These are phyloP conservation scores for Gallirallus australis DNA, from an alignment of 2,797 vertebrate genomes.

Conservation along the genomic window DNA sequence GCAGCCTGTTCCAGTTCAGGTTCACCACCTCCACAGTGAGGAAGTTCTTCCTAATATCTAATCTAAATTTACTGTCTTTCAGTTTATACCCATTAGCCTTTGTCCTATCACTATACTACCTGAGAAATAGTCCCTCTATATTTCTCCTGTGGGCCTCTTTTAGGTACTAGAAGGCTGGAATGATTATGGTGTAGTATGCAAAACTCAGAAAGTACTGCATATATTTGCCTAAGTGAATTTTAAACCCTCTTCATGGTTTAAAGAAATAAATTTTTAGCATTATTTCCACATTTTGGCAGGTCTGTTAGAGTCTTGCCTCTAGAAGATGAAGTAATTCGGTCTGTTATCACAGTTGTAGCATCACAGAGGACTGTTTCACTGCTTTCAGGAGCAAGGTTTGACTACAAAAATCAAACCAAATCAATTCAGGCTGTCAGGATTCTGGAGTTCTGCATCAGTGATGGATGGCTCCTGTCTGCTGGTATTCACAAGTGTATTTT, in stretches of 20 bases:
- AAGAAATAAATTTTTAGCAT: neutral
- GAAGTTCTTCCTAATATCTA: too few species aligned
- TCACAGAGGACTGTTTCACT: neutral
- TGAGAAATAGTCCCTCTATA: too few species aligned
- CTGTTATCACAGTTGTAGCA: neutral
- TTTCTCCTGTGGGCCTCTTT: too few species aligned
- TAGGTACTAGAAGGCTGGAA: neutral
- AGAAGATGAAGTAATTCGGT: neutral
- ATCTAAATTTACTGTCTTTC: too few species aligned
- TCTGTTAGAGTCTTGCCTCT: neutral
- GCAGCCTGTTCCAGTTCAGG: too few species aligned
- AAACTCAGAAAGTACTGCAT: neutral
- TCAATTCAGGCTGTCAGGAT: slow-evolving; percentile 43
- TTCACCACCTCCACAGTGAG: too few species aligned
- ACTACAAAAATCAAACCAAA: slow-evolving; percentile 63
- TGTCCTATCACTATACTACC: too few species aligned
- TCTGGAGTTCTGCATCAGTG: slow-evolving; percentile 39
- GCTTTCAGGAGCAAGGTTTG: slow-evolving; percentile 3
- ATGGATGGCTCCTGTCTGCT: slow-evolving; percentile 52
- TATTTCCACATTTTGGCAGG: neutral
- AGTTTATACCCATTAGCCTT: too few species aligned
- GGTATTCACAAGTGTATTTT: slow-evolving; percentile 54
- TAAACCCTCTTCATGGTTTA: neutral
- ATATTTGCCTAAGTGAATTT: neutral
- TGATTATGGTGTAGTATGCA: neutral